Conservation (phyloP, 2,113 vertebrate species). For the Rhinolophus ferrumequinum region DNA sequence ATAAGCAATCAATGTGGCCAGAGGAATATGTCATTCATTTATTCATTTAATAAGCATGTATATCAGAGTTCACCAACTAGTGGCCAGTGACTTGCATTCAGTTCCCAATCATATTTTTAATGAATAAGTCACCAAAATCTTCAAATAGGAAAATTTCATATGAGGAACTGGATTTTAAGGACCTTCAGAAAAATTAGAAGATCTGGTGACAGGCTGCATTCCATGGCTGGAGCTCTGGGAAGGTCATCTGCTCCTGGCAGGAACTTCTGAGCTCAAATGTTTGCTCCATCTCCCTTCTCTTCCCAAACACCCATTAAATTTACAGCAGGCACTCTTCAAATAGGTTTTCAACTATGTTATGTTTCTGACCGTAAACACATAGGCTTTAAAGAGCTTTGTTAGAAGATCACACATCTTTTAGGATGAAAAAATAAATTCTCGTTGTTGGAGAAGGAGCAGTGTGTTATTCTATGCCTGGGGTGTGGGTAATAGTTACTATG, state of each 20-base stretch:
- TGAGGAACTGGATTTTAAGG: background rate
- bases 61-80: background rate
- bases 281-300: background rate
- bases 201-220: background rate
- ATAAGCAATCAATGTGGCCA: background rate
- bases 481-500: background rate
- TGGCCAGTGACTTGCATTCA: background rate
- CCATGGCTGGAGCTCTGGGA: background rate
- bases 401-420: background rate
- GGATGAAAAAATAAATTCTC: background rate
- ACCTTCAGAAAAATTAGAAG: background rate
- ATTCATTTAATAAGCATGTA: background rate
- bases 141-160: background rate
- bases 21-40: background rate
- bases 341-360: background rate
- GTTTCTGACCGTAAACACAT: background rate
- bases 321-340: background rate
- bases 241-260: background rate
- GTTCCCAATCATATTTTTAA: background rate
- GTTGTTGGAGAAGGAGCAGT: background rate
- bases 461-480: background rate
- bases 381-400: background rate
- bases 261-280: fast-evolving
- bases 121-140: too few relatives aligned
- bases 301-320: background rate